Base-by-base conservation (phyloP, 2,888 invertebrate genomes). In the Rhaphigaster nebulosa region DNA sequence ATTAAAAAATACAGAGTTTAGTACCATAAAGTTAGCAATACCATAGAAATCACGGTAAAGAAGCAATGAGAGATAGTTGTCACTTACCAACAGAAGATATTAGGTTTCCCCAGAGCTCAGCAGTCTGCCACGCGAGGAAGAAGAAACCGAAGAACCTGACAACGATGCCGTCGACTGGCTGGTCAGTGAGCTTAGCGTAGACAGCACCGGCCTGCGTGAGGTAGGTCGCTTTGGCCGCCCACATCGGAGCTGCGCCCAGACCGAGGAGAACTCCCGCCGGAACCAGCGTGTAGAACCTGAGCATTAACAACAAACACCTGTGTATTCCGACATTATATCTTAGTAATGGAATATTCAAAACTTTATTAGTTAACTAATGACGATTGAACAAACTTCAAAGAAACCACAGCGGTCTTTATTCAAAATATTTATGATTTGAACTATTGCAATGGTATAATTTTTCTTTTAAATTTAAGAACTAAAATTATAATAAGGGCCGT, bases 151-250 rank as follows among this genome's bases (percentile, higher is more conserved):
- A 99, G 95, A 99, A 99, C 93, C 98, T 95, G 91, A 98, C 98
- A 93, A 99, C 98, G 93, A 98, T 98, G 38, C 98, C 98, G 94
- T 98, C 98, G 90, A 97, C 96, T 52, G 97, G 96, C 93, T 97
- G 97, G 93, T 97, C 97, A 26, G 97, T 97, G 92, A 98, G 94
- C 93, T 97, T 97, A 29, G 99, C 98, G 94, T 98, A 98, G 92
- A 97, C 96, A 92, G 97, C 97, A 87, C 98, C 99, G 80, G 97
- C 97, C 94, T 98, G 98, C 26, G 99, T 99, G 92, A 99, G 95
- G 94, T 99, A 99, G 2, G 98, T 98, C 91, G 99, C 99, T 94
- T 99, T 98, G n/a, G 99, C 98, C 0, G 98, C 98, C 99, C 99
- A 99, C 96, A 99, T 97, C 88, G 99, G 99, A 0, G 99, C 99